phyloP scores from a whole-genome alignment of 2,797 vertebrate genomes.

The Yasuhikotakia modesta region DNA sequence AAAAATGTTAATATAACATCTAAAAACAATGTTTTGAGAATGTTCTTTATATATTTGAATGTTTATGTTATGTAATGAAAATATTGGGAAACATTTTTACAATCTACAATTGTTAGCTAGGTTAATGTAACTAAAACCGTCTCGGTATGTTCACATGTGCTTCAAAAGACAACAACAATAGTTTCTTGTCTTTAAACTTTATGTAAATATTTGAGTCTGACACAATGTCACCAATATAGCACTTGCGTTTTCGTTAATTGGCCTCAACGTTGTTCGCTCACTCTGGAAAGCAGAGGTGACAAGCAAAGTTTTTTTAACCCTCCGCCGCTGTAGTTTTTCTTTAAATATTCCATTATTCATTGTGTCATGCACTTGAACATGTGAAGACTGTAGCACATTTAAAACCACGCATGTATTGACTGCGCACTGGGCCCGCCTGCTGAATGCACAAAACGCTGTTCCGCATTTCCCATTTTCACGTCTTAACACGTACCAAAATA shows the following conservation, averaged over 20 bases:
- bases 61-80: too few relatives aligned
- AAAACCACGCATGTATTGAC: not conserved
- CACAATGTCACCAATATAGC: too few relatives aligned
- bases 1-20: too few relatives aligned
- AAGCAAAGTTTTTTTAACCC: not conserved
- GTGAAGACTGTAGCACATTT: not conserved
- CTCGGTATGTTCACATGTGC: not conserved
- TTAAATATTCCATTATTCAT: not conserved
- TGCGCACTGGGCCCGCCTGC: constrained; percentile 8
- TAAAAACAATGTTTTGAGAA: too few relatives aligned
- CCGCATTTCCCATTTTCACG: constrained; percentile 21
- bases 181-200: not conserved
- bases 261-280: not conserved
- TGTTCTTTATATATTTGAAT: too few relatives aligned
- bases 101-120: too few relatives aligned
- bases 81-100: too few relatives aligned
- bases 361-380: not conserved
- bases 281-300: not conserved
- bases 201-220: not conserved
- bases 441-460: constrained; percentile 23
- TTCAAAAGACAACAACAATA: not conserved
- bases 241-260: not conserved
- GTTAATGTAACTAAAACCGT: not conserved
- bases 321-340: not conserved
- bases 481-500: constrained; percentile 56